Conservation (phyloP, 2,888 invertebrate species). For the Agrochola circellaris region DNA sequence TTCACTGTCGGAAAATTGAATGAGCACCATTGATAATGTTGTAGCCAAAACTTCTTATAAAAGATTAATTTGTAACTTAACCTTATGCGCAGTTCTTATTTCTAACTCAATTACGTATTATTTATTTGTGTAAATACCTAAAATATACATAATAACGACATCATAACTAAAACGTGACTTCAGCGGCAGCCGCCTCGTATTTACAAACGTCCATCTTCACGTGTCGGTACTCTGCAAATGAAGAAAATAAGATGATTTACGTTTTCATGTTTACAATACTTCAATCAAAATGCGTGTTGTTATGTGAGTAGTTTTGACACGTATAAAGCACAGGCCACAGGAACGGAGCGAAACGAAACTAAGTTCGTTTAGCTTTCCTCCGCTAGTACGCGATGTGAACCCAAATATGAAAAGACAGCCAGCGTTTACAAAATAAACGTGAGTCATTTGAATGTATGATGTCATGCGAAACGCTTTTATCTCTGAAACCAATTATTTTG, state of each 20-base stretch:
- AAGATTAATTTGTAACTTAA: background rate
- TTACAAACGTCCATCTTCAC: slow-evolving; percentile 83
- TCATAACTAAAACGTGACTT: slow-evolving; percentile 50
- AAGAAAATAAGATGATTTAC: slow-evolving; percentile 12
- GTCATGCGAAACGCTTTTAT: background rate
- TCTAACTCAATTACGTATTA: background rate
- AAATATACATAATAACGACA: slow-evolving; percentile 3
- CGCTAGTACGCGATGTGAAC: too few relatives aligned
- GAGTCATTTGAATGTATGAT: background rate
- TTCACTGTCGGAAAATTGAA: background rate
- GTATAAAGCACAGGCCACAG: too few relatives aligned
- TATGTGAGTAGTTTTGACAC: background rate
- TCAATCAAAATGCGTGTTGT: background rate
- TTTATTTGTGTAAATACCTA: background rate
- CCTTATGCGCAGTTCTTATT: background rate
- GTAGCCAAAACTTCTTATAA: background rate
- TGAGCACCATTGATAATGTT: background rate
- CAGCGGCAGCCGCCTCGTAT: slow-evolving; percentile 81
- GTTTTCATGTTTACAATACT: background rate
- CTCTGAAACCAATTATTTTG: background rate
- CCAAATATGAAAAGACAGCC: too few relatives aligned
- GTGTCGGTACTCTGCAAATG: slow-evolving; percentile 84
- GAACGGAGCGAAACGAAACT: too few relatives aligned
- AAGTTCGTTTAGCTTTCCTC: too few relatives aligned
- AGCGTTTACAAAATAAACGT: too few relatives aligned